Conservation (phyloP, 2,113 vertebrate species). For the Hemiprocne comata region DNA sequence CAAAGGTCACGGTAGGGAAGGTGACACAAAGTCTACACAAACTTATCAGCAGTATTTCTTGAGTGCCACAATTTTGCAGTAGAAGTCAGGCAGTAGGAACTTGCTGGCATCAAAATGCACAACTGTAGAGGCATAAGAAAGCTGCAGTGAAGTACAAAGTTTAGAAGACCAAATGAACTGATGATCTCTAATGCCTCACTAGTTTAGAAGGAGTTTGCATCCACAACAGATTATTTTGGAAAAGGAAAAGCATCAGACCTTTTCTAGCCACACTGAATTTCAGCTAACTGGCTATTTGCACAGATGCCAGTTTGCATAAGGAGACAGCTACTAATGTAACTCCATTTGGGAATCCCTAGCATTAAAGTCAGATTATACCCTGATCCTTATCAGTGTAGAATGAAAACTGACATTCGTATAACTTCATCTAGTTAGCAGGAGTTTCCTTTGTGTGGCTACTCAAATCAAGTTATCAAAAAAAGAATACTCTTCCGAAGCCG, state of each 20-base stretch:
- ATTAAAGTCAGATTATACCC: background rate
- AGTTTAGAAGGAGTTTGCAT: background rate
- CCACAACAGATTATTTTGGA: background rate
- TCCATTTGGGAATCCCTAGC: background rate
- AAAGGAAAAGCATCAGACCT: background rate
- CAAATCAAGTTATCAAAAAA: background rate
- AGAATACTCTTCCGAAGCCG: accelerated
- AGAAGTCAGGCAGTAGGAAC: background rate
- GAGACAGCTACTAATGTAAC: background rate
- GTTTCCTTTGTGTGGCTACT: background rate
- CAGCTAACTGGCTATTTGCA: background rate
- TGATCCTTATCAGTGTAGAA: background rate
- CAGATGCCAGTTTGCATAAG: background rate
- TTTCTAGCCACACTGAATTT: background rate
- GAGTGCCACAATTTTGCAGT: background rate
- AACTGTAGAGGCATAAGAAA: accelerated
- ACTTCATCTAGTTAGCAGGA: background rate
- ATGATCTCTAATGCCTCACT: accelerated
- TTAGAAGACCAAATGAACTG: background rate
- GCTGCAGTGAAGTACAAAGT: background rate
- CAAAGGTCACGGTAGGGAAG: accelerated
- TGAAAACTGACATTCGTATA: accelerated
- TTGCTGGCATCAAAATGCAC: background rate
- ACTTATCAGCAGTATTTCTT: accelerated
- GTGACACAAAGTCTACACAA: background rate